These are phyloP conservation scores for Atta texana DNA, from an alignment of 1,140 invertebrate genomes.

Conservation along the genomic window DNA sequence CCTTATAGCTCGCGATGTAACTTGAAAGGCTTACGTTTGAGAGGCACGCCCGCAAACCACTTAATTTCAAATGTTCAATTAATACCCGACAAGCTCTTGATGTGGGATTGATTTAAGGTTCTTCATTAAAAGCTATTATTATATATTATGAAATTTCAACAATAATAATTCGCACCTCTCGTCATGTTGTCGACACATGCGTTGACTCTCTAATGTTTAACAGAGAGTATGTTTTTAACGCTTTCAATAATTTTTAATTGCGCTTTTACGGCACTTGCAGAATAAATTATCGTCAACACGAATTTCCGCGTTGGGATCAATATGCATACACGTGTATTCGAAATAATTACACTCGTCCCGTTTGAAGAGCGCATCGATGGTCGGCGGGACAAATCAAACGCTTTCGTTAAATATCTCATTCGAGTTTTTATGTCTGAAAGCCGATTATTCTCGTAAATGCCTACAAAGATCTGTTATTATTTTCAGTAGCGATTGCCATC, in stretches of 20 bases:
- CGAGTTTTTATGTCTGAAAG: constrained; percentile 24
- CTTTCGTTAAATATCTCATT: constrained; percentile 51
- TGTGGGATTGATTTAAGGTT: background rate
- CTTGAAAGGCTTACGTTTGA: background rate
- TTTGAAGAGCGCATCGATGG: constrained; percentile 39
- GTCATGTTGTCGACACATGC: background rate
- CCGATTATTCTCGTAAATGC: constrained; percentile 6
- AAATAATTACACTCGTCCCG: constrained; percentile 63
- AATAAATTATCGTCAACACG: constrained; percentile 22
- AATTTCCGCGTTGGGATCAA: constrained; percentile 7
- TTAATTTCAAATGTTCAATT: background rate
- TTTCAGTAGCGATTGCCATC: constrained; percentile 8
- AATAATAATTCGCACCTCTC: constrained; percentile 10
- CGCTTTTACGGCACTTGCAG: background rate
- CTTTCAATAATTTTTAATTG: constrained; percentile 28
- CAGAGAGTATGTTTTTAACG: background rate
- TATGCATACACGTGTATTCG: background rate
- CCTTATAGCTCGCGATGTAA: background rate
- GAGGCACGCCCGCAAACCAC: background rate
- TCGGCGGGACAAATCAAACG: constrained; percentile 26
- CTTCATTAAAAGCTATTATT: constrained; percentile 14
- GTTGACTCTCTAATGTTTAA: background rate
- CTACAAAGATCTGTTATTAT: background rate
- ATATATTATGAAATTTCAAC: constrained; percentile 1
- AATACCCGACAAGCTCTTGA: background rate